These are phyloP conservation scores for Zelostemma sp. DNA, from an alignment of 1,140 invertebrate species.

Conservation along the genomic window DNA sequence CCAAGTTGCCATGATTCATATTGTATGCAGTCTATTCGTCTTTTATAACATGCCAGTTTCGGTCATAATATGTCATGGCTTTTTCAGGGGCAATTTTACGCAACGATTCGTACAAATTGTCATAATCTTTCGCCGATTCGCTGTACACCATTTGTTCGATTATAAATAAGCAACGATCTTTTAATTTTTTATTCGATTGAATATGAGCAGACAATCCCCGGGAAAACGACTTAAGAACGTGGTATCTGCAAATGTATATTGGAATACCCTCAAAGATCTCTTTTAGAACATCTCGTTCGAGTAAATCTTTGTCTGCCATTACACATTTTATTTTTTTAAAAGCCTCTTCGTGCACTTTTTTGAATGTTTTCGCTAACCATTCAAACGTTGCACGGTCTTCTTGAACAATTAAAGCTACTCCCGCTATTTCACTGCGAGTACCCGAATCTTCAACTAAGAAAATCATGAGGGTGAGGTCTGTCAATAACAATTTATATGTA, in stretches of 20 bases:
- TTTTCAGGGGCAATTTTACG: neutral
- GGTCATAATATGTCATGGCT: neutral
- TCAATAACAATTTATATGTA: constrained; percentile 31
- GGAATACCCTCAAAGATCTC: constrained; percentile 13
- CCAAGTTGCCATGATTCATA: constrained; percentile 13
- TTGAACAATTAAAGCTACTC: neutral
- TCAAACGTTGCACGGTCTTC: constrained; percentile 17
- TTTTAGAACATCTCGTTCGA: constrained; percentile 23
- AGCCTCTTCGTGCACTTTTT: constrained; percentile 8
- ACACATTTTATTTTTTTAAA: constrained; percentile 22
- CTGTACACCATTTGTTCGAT: constrained; percentile 12
- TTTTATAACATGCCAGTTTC: constrained; percentile 13
- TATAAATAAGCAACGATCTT: constrained; percentile 2
- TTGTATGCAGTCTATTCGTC: constrained; percentile 12
- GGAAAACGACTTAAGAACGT: constrained; percentile 16
- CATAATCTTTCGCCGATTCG: neutral
- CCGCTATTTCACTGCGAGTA: constrained; percentile 16
- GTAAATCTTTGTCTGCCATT: constrained; percentile 33
- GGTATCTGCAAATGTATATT: constrained; percentile 19
- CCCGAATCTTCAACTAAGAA: constrained; percentile 30
- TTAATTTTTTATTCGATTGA: neutral
- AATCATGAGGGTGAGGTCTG: constrained; percentile 25
- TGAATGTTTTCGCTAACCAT: constrained; percentile 19
- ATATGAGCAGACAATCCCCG: constrained; percentile 1
- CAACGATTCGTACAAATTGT: neutral